Evolutionary conservation across 1,140 invertebrate genomes (phyloP).

Genomic region (Cheumatopsyche charites): DNA sequence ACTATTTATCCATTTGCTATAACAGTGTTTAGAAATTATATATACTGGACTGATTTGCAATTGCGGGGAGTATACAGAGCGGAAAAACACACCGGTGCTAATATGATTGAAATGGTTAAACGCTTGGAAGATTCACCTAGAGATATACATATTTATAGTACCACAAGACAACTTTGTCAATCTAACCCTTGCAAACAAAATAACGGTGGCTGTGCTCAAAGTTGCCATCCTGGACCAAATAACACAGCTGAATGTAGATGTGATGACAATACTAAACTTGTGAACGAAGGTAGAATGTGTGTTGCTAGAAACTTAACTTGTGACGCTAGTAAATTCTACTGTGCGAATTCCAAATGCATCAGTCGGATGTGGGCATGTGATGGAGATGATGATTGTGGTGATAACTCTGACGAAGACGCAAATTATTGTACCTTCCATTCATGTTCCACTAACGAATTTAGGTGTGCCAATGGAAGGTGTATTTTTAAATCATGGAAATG

Average conservation of each 20-base stretch:
- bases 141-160: slow-evolving; percentile 89
- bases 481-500: slow-evolving; percentile 96
- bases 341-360: slow-evolving; percentile 93
- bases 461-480: slow-evolving; percentile 92
- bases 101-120: slow-evolving; percentile 93
- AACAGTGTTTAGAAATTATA: slow-evolving; percentile 88
- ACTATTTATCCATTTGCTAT: slow-evolving; percentile 97
- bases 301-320: slow-evolving; percentile 88
- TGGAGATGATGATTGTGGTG: slow-evolving; percentile 93
- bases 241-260: slow-evolving; percentile 86
- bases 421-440: slow-evolving; percentile 94
- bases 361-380: slow-evolving; percentile 96
- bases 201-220: slow-evolving; percentile 96
- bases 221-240: slow-evolving; percentile 88
- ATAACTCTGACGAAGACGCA: slow-evolving; percentile 90
- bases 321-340: slow-evolving; percentile 89
- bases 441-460: slow-evolving; percentile 90
- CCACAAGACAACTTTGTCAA: slow-evolving; percentile 78
- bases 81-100: slow-evolving; percentile 95
- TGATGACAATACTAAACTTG: slow-evolving; percentile 83
- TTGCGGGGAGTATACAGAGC: slow-evolving; percentile 92
- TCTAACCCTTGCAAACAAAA: slow-evolving; percentile 87
- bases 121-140: slow-evolving; percentile 87
- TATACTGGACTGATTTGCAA: slow-evolving; percentile 98
- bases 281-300: slow-evolving; percentile 92